A percentile compares a stretch with the other conserved stretches of the same genome.
These are phyloP conservation scores for Drosophila algonquin DNA, from an alignment of 2,888 invertebrate genomes.

Conservation along the genomic window DNA sequence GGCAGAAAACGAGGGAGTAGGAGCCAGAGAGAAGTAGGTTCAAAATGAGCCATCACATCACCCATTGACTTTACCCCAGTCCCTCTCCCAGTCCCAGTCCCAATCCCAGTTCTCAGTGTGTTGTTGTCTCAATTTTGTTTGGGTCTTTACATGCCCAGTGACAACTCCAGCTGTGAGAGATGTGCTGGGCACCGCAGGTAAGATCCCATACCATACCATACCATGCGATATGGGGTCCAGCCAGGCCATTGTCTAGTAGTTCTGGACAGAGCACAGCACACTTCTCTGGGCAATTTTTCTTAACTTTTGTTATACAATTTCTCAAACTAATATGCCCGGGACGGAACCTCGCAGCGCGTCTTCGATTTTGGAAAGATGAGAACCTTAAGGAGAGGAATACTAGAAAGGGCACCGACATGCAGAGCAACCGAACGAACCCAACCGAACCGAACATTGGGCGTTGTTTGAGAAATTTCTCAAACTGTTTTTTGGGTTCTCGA, in stretches of 20 bases:
- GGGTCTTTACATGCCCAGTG: slow-evolving; percentile 81
- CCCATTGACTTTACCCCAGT: slow-evolving; percentile 34
- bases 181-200: slow-evolving; percentile 71
- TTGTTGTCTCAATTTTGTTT: slow-evolving; percentile 68
- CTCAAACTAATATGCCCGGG: slow-evolving; percentile 67
- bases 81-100: too few relatives aligned
- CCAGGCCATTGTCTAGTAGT: slow-evolving; percentile 62
- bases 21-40: not conserved
- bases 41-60: slow-evolving; percentile 53
- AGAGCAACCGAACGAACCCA: not conserved
- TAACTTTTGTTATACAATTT: slow-evolving; percentile 77
- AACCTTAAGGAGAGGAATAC: slow-evolving; percentile 56
- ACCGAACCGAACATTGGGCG: slow-evolving; percentile 43
- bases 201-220: slow-evolving; percentile 20
- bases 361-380: slow-evolving; percentile 75
- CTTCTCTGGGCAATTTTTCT: slow-evolving; percentile 65
- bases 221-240: slow-evolving; percentile 55
- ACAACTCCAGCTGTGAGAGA: slow-evolving; percentile 82
- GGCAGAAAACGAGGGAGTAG: slow-evolving; percentile 23
- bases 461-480: slow-evolving; percentile 62
- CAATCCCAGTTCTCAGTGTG: not conserved
- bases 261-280: slow-evolving; percentile 55
- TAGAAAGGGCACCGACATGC: slow-evolving; percentile 59
- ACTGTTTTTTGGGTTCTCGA: slow-evolving; percentile 38
- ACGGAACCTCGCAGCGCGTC: slow-evolving; percentile 9